Conservation (phyloP, 2,888 invertebrate genomes). For the Athripsodes cinereus region DNA sequence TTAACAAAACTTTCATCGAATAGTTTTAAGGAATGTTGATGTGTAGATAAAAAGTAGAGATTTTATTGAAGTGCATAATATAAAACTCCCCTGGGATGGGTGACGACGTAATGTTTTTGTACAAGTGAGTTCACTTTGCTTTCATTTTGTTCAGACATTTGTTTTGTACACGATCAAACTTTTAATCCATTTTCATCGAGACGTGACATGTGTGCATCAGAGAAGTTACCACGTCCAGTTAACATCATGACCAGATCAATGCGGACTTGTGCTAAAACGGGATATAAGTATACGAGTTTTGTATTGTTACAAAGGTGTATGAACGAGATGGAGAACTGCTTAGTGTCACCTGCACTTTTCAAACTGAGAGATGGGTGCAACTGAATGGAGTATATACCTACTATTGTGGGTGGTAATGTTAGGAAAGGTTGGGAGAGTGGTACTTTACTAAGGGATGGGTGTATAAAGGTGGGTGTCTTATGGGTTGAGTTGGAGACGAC, state of each 20-base stretch:
- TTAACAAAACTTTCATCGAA: no score
- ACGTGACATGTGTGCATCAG: slow-evolving; percentile 3
- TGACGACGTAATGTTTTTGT: no score
- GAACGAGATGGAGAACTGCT: slow-evolving; percentile 28
- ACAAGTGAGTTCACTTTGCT: no score
- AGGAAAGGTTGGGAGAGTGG: slow-evolving; percentile 21
- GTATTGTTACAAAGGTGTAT: slow-evolving; percentile 17
- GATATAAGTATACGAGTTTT: slow-evolving; percentile 1
- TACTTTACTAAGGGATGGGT: slow-evolving; percentile 21
- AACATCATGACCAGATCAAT: slow-evolving; percentile 45
- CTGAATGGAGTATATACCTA: slow-evolving; percentile 16
- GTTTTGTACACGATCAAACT: neutral
- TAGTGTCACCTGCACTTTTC: slow-evolving; percentile 48
- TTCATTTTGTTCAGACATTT: no score
- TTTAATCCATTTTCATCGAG: slow-evolving; percentile 1
- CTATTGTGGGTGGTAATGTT: slow-evolving; percentile 19
- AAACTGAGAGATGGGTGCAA: slow-evolving; percentile 34
- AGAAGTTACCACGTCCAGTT: slow-evolving; percentile 34
- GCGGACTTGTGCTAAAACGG: slow-evolving; percentile 37
- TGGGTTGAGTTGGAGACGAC: slow-evolving; percentile 14
- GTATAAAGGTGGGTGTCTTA: slow-evolving; percentile 1
- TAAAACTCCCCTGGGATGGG: no score
- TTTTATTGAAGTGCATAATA: no score
- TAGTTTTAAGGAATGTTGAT: no score
- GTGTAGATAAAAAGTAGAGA: no score